Evolutionary conservation across 1,140 invertebrate genomes (phyloP), one percentile per base, ranked within the genome.

Genomic region (Drosophila willistoni): DNA sequence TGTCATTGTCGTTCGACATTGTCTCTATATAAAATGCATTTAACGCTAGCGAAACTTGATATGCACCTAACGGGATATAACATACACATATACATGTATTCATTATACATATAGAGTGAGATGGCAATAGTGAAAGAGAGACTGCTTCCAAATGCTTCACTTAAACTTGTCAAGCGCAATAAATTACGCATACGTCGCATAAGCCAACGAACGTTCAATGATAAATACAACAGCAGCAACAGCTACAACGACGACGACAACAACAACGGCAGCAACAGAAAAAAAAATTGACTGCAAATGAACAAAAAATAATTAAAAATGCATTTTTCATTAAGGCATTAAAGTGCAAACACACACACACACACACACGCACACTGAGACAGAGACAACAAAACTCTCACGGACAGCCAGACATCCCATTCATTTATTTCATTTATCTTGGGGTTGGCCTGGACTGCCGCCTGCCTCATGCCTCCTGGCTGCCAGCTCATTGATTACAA

Each of bases 301-400:
- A 79, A 89, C 79, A 86, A 83, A 86, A 86, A 86, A 86, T 87
- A 86, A 86, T 86, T 86, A 87, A 86, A 87, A 86, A 86, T 86
- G 76, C 79, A 89, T 87, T 86, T 87, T 86, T 86, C 83, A 86
- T 86, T 83, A 89, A 83, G 79, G 84, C 83, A 86, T 87, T 83
- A 89, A 86, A 86, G 71, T 68, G 62, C 64, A 73, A 36, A 78
- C 47, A 71, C 47, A 60, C 25, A 71, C 17, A 54, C 14, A 65
- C 29, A 60, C 29, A 60, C 61, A 34, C 22, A 64, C 62, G 51
- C 62, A 47, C 44, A 34, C 19, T 62, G 17, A 60, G 14, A 42
- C 39, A 41, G 14, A 33, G 25, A 39, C 13, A 70, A 41, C 56
- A 33, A 34, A 19, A 65, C 44, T 51, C 17, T 19, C 33, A 59